Conservation (phyloP, 1,140 invertebrate genomes). For the Phthorimaea operculella region DNA sequence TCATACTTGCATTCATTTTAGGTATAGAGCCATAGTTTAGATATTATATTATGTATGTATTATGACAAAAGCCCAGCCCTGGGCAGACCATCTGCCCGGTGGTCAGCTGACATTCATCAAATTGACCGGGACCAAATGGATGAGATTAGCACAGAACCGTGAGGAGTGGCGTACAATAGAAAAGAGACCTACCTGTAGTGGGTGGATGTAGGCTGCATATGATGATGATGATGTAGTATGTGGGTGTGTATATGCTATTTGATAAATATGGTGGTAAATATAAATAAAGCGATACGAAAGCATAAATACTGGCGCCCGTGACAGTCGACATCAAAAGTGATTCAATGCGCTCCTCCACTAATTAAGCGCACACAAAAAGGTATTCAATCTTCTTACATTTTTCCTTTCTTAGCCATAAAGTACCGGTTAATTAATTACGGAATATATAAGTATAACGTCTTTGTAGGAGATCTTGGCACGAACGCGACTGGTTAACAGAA, state of each 20-base stretch:
- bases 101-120: no score
- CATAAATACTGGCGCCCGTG: not conserved
- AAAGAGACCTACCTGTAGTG: no score
- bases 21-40: no score
- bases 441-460: constrained; percentile 6
- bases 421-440: constrained; percentile 1
- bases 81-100: no score
- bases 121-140: no score
- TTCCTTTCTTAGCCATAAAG: not conserved
- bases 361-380: not conserved
- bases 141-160: no score
- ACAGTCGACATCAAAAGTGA: not conserved
- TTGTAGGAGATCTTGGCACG: not conserved
- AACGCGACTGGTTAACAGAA: not conserved
- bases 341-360: not conserved
- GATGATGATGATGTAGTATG: no score
- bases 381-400: not conserved
- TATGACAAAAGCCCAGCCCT: no score
- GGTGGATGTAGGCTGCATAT: no score
- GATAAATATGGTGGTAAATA: not conserved
- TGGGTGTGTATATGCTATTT: not conserved
- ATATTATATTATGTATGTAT: no score
- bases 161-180: no score
- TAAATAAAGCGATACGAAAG: not conserved
- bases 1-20: no score